Evolutionary conservation across 2,797 vertebrate genomes (phyloP).

Genomic region (Sebastiscus tertius): DNA sequence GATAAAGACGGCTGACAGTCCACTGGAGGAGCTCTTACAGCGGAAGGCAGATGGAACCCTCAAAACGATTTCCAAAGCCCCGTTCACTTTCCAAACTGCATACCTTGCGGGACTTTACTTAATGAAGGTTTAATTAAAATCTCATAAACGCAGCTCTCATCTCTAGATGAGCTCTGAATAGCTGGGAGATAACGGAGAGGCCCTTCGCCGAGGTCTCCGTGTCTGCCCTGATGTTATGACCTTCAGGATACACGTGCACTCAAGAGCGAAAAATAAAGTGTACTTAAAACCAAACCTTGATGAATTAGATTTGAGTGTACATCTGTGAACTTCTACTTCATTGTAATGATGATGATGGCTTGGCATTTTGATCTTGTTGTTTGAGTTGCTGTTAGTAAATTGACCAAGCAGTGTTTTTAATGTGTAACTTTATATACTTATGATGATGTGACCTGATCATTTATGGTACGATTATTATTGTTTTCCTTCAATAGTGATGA

Average conservation of each 20-base stretch:
- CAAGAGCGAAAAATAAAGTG: not conserved
- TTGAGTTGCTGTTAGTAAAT: no score
- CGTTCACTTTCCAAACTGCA: conserved; percentile 57
- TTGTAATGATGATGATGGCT: no score
- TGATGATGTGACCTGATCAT: no score
- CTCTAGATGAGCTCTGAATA: conserved; percentile 29
- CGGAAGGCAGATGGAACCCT: conserved; percentile 45
- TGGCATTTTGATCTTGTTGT: no score
- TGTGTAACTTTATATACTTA: no score
- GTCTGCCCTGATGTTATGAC: conserved; percentile 6
- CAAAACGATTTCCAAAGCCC: conserved; percentile 39
- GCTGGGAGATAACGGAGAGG: conserved; percentile 25
- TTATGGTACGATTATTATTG: no score
- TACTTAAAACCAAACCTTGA: not conserved
- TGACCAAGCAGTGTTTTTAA: no score
- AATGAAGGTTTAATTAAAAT: conserved; percentile 72
- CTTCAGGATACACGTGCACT: not conserved
- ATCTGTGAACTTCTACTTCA: no score
- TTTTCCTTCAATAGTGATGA: no score
- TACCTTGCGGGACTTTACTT: conserved; percentile 50
- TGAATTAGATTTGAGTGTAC: no score
- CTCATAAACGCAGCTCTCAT: conserved; percentile 50
- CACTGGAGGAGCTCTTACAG: conserved; percentile 13
- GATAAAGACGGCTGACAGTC: conserved; percentile 39
- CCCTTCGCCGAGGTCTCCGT: conserved; percentile 3